Base-by-base conservation (phyloP, 2,888 invertebrate genomes). In the Synergus gifuensis region DNA sequence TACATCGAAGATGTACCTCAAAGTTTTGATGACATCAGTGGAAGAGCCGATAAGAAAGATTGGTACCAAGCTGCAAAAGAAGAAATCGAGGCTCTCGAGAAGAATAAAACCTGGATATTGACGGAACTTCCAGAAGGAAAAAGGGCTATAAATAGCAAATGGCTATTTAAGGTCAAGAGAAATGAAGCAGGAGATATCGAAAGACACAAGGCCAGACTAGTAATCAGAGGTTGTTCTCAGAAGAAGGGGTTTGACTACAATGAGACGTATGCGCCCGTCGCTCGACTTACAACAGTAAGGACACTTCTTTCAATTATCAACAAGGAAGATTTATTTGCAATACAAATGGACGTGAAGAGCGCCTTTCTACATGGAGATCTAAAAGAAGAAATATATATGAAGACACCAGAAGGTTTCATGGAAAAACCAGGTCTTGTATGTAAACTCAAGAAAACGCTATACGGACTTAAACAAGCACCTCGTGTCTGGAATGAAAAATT, bases 401-500 rank as follows among this genome's bases (percentile, higher is more conserved):
- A 78, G 44, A 12, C 79, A 14, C 83, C 84, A 22, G 79, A 78
- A 16, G 82, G 82, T 16, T 76, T 81, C 16, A 42, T 79, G 11
- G 54, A 40, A 12, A 67, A 28, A 49, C 42, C 66, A 81, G 49
- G 81, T 62, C 67, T 73, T 4, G 86, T 88, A 0, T 85, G 85
- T 46, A 87, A 86, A 81, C 69, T 88, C 7, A 82, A 85, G 11
- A 87, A 88, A 79, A 36, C 82, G 7, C 79, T 90, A 16, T 89
- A 89, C 82, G 90, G 89, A 2, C 79, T 88, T 0, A 89, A 88
- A 77, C 88, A 88, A 81, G 85, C 88, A 22, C 87, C 86, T 54
- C 67, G 85, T 81, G 82, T 81, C 18, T 90, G 88, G 88, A 86
- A 89, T 69, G 76, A 84, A 76, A 81, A 67, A 28, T 83, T 87